These are phyloP conservation scores for Sebastes dallii DNA, from an alignment of 2,797 vertebrate genomes.

Conservation along the genomic window DNA sequence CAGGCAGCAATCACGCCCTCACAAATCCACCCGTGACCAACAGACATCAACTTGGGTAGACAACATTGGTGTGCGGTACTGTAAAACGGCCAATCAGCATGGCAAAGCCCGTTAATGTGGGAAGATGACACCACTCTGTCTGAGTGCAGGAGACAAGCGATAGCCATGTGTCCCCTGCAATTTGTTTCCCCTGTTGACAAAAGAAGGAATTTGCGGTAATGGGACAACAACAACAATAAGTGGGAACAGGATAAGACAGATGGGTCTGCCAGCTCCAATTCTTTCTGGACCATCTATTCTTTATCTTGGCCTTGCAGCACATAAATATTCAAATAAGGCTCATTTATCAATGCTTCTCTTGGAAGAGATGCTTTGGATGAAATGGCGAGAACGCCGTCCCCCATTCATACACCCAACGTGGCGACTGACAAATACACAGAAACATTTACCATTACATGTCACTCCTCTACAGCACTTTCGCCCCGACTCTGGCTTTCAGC, in stretches of 20 bases:
- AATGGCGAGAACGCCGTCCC: constrained; percentile 52
- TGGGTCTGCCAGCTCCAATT: constrained; percentile 87
- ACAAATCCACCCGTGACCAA: constrained; percentile 52
- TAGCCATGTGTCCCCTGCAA: constrained; percentile 70
- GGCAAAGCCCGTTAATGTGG: constrained; percentile 56
- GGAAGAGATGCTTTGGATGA: constrained; percentile 69
- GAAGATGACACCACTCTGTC: constrained; percentile 72
- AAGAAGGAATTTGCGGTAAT: constrained; percentile 76
- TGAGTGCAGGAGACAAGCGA: constrained; percentile 70
- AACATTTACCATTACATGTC: constrained; percentile 46
- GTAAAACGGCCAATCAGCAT: constrained; percentile 65
- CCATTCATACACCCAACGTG: constrained; percentile 44
- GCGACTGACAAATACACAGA: constrained; percentile 66
- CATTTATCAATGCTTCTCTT: constrained; percentile 74
- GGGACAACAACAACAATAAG: constrained; percentile 80
- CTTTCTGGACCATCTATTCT: constrained; percentile 87
- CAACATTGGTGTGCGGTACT: constrained; percentile 42
- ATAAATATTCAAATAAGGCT: constrained; percentile 83
- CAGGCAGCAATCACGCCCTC: constrained; percentile 40
- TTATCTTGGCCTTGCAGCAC: constrained; percentile 81
- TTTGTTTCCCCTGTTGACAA: constrained; percentile 77
- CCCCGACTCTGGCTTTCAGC: constrained; percentile 60
- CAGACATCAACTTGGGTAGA: constrained; percentile 41
- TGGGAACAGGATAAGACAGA: constrained; percentile 83
- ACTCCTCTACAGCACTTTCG: constrained; percentile 43